phyloP scores from a whole-genome alignment of 2,797 vertebrate species.

The Lithobates pipiens region DNA sequence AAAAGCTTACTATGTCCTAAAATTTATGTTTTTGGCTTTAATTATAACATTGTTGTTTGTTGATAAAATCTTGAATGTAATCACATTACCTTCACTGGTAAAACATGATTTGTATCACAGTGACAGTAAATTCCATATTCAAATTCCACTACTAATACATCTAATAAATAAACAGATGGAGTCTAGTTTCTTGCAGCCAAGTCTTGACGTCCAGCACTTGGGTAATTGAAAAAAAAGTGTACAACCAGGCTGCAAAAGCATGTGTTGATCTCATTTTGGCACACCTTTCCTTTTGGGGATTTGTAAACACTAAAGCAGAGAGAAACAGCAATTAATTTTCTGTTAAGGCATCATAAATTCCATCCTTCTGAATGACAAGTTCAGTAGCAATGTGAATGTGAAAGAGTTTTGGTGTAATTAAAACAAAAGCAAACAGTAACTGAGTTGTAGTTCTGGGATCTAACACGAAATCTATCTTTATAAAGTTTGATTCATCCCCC shows the following conservation, averaged over 20 bases:
- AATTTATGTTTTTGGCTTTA: slow-evolving; percentile 16
- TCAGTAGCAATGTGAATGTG: neutral
- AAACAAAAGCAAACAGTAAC: too few relatives aligned
- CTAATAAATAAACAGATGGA: slow-evolving; percentile 8
- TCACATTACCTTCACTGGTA: slow-evolving; percentile 1
- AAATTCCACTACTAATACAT: slow-evolving; percentile 13
- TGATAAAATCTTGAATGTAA: slow-evolving; percentile 8
- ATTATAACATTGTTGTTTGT: slow-evolving; percentile 3
- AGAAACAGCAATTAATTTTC: slow-evolving; percentile 2
- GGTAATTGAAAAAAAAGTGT: neutral
- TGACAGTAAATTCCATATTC: neutral
- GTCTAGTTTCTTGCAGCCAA: neutral
- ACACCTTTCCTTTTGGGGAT: neutral
- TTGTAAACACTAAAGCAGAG: neutral
- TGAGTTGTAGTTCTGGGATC: neutral
- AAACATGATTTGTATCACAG: neutral
- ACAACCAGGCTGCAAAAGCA: neutral
- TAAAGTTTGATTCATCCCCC: too few relatives aligned
- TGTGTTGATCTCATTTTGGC: neutral
- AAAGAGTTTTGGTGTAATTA: neutral
- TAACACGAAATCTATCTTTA: too few relatives aligned
- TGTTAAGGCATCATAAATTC: slow-evolving; percentile 1
- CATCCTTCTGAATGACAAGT: neutral
- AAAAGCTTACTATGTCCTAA: slow-evolving; percentile 6
- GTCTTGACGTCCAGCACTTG: neutral